phyloP scores from a whole-genome alignment of 2,888 invertebrate genomes.

The Pseudolycoriella hygida region DNA sequence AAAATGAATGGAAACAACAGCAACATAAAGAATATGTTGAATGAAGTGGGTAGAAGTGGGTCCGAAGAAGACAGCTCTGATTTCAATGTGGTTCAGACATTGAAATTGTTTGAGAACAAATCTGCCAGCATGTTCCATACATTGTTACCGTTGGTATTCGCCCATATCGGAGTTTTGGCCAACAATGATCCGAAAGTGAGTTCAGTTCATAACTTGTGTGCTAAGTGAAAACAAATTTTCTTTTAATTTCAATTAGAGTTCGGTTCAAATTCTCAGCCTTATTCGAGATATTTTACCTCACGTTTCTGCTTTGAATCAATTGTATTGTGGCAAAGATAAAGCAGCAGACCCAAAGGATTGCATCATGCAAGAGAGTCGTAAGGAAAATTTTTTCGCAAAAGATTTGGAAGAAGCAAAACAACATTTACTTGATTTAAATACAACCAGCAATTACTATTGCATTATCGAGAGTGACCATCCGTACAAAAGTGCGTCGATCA shows the following conservation, averaged over 20 bases:
- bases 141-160: slow-evolving; percentile 66
- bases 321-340: slow-evolving; percentile 26
- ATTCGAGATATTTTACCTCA: slow-evolving; percentile 80
- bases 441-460: slow-evolving; percentile 75
- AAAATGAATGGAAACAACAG: slow-evolving; percentile 15
- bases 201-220: no score
- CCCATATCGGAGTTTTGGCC: slow-evolving; percentile 62
- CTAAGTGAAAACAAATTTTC: no score
- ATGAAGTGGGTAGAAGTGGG: slow-evolving; percentile 22
- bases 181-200: slow-evolving; percentile 64
- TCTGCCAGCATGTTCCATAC: slow-evolving; percentile 44
- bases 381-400: slow-evolving; percentile 18
- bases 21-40: slow-evolving; percentile 9
- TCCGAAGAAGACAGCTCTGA: slow-evolving; percentile 22
- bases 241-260: slow-evolving; percentile 40
- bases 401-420: slow-evolving; percentile 11
- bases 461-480: slow-evolving; percentile 95
- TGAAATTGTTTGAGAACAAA: slow-evolving; percentile 26
- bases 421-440: slow-evolving; percentile 24
- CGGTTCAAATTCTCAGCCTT: slow-evolving; percentile 67
- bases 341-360: slow-evolving; percentile 7
- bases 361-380: slow-evolving; percentile 18
- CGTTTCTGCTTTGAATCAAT: slow-evolving; percentile 67
- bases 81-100: slow-evolving; percentile 21
- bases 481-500: slow-evolving; percentile 73